Percentiles rank a stretch among this genome's conserved stretches.
Evolutionary conservation across 1,140 invertebrate species (phyloP).

Genomic region (Streblospio benedicti): DNA sequence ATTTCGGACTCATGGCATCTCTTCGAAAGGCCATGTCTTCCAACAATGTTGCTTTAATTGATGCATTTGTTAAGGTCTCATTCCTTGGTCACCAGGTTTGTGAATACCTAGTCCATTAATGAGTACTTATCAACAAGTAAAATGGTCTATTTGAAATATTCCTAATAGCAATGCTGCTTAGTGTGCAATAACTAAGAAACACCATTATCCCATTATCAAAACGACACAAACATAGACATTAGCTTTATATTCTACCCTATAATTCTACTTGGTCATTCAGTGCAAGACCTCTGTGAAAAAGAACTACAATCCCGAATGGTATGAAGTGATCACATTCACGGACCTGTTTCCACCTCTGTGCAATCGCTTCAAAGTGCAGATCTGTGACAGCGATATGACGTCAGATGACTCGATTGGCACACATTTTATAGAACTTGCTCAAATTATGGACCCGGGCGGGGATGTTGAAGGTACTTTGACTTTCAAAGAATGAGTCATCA

Average conservation of each 20-base stretch:
- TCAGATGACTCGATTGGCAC: conserved; percentile 73
- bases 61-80: conserved; percentile 15
- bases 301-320: conserved; percentile 72
- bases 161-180: no score
- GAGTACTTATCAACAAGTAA: no score
- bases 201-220: no score
- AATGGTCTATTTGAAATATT: no score
- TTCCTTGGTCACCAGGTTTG: conserved; percentile 11
- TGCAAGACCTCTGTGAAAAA: conserved; percentile 70
- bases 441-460: conserved; percentile 48
- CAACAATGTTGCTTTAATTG: conserved; percentile 9
- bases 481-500: no score
- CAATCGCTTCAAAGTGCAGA: conserved; percentile 71
- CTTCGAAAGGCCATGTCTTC: conserved; percentile 4
- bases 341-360: conserved; percentile 83
- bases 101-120: no score
- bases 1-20: conserved; percentile 8
- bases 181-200: no score
- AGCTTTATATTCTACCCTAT: no score
- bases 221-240: no score
- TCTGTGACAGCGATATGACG: conserved; percentile 67
- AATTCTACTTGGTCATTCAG: no score
- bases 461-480: conserved; percentile 17
- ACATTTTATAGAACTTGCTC: conserved; percentile 71
- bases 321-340: conserved; percentile 73